These are phyloP conservation scores for Dascyllus trimaculatus DNA, from an alignment of 2,113 vertebrate species.

Conservation along the genomic window DNA sequence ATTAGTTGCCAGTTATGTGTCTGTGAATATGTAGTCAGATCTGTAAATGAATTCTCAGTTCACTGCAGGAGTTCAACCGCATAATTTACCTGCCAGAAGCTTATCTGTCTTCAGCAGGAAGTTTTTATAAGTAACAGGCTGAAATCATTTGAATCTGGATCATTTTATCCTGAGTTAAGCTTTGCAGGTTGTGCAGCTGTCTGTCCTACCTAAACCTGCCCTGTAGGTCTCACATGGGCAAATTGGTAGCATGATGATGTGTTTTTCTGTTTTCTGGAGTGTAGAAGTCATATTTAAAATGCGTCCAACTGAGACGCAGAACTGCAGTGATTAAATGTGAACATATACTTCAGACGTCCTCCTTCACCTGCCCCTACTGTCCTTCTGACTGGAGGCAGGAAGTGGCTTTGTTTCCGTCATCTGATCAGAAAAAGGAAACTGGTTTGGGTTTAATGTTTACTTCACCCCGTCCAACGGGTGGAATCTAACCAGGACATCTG, in stretches of 20 bases:
- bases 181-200: background rate
- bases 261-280: too few relatives aligned
- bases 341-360: too few relatives aligned
- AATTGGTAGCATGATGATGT: too few relatives aligned
- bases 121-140: constrained; percentile 5
- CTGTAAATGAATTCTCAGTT: background rate
- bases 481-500: constrained; percentile 43
- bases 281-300: background rate
- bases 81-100: constrained; percentile 1
- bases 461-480: background rate
- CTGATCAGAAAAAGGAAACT: constrained; percentile 40
- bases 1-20: background rate
- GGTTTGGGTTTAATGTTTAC: constrained; percentile 27
- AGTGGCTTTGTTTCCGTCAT: constrained; percentile 9
- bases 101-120: background rate
- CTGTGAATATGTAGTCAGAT: constrained; percentile 1
- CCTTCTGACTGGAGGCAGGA: constrained; percentile 30
- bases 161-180: background rate
- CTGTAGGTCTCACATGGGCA: too few relatives aligned
- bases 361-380: background rate
- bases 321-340: too few relatives aligned
- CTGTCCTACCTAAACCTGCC: too few relatives aligned
- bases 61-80: background rate
- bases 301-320: background rate
- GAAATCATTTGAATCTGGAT: background rate